Conservation (phyloP, 2,113 vertebrate species). For the Chaetodon trifascialis region DNA sequence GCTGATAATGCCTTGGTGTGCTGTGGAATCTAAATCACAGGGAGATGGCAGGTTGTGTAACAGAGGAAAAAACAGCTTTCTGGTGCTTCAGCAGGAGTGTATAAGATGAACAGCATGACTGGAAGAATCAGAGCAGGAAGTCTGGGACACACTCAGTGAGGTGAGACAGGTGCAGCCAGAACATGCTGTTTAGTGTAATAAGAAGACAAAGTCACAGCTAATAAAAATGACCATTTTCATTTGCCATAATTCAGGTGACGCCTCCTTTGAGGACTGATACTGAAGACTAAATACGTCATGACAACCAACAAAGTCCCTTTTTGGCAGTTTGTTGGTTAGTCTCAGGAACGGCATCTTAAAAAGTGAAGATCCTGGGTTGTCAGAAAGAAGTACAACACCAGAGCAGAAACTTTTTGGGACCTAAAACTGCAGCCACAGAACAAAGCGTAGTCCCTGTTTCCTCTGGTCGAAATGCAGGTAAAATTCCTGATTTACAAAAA, state of each 20-base stretch:
- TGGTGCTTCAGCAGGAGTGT: background rate
- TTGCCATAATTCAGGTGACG: background rate
- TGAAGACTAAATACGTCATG: background rate
- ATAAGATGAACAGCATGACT: background rate
- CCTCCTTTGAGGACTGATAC: background rate
- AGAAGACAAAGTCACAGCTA: background rate
- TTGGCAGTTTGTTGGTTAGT: background rate
- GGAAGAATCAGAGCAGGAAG: background rate
- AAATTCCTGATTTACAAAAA: no score
- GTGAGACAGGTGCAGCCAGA: background rate
- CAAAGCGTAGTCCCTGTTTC: no score
- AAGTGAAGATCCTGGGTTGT: no score
- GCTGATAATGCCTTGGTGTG: background rate
- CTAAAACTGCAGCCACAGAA: background rate
- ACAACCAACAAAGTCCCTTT: background rate
- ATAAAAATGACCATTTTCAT: background rate
- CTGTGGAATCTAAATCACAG: background rate
- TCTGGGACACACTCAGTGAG: background rate
- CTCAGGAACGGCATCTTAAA: no score
- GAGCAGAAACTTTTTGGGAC: background rate
- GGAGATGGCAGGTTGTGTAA: constrained; percentile 19
- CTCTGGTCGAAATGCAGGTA: no score
- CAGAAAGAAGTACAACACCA: background rate
- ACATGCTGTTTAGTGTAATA: background rate
- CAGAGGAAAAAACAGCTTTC: background rate